Evolutionary conservation across 2,113 vertebrate genomes (phyloP).

Genomic region (Actinemys pallida): DNA sequence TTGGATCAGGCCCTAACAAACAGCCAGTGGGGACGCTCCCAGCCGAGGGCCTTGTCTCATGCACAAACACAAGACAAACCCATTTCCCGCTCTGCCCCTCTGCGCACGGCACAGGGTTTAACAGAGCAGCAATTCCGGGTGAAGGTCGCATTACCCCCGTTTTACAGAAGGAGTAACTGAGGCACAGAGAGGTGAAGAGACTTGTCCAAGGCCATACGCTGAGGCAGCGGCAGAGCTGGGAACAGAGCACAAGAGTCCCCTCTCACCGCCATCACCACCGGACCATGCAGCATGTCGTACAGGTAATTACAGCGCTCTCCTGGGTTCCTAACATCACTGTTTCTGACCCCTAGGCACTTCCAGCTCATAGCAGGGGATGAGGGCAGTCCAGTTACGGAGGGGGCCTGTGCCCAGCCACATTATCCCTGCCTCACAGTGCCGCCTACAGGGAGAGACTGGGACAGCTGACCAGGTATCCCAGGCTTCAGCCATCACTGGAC

Average conservation of each 20-base stretch:
- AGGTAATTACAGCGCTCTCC: background rate
- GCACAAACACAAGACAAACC: background rate
- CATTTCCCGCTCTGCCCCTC: background rate
- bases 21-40: background rate
- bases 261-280: background rate
- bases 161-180: background rate
- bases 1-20: background rate
- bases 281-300: background rate
- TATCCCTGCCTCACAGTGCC: slow-evolving; percentile 40
- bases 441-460: slow-evolving; percentile 39
- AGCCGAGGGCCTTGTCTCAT: too few relatives aligned
- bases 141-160: background rate
- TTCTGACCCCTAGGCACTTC: background rate
- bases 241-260: background rate
- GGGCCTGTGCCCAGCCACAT: background rate
- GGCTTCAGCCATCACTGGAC: background rate
- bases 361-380: background rate
- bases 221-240: background rate
- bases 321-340: background rate
- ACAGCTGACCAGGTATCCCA: background rate
- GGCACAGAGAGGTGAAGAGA: background rate
- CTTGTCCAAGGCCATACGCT: background rate
- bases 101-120: background rate
- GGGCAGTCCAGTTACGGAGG: background rate
- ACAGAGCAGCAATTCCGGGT: background rate